Base-by-base conservation (phyloP, 2,888 invertebrate genomes). In the Alloplasta piceator region DNA sequence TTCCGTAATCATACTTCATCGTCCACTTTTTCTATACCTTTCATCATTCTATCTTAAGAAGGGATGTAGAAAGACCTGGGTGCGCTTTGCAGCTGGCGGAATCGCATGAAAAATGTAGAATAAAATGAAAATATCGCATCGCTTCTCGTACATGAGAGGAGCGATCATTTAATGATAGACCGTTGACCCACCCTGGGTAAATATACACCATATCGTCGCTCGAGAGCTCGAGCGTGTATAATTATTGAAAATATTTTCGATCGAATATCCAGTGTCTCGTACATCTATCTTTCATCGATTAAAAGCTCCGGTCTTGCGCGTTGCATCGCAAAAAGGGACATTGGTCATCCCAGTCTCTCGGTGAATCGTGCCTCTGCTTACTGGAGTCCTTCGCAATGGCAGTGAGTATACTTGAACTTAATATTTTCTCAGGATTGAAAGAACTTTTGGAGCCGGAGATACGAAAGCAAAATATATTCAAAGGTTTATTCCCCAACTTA, bases 291-390 rank as follows among this genome's bases (percentile, higher is more conserved):
- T 38, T 50, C 14, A 1, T 4, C 26, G 50, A 38, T 50, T 12
- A 26, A 50, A 64, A 36, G 5, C 9, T 36, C 38, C 38, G 26
- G 26, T 43, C 50, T 26, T 64, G 64, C 64, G 64, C 64, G 12
- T 38, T 50, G 12, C n/a, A 48, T 38, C 36, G 12, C n/a, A 48
- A 50, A 36, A 48, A 64, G 12, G 56, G 38, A 58, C 66, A 14
- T 38, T 66, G 46, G 64, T 64, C 36, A 26, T 4, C 48, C 38
- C 67, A 75, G 75, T 75, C 60, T 41, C 14, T 43, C 52, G 6
- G 26, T 52, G 61, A 67, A 52, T 50, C 60, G 36, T 43, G 5
- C 52, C 38, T 12, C 41, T 12, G 52, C 10, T 46, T 16, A 43
- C 61, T 26, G 5, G n/a, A 41, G 58, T 26, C 50, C 36, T 16